phyloP scores from a whole-genome alignment of 2,888 invertebrate species.

The Dendrolimus pini region DNA sequence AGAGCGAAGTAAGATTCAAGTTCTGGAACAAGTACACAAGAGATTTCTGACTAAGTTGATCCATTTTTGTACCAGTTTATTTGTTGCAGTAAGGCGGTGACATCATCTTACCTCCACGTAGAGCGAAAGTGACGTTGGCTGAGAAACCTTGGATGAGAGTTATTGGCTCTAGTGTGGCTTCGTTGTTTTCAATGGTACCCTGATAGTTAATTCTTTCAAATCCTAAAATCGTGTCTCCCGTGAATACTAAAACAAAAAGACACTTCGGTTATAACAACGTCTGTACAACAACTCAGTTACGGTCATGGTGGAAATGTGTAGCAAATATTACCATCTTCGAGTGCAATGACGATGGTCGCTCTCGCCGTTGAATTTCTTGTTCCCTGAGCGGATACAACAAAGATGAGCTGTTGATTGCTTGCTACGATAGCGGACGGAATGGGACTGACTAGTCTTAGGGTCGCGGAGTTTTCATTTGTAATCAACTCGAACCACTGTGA shows the following conservation, averaged over 20 bases:
- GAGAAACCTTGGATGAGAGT: constrained; percentile 10
- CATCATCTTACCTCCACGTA: not conserved
- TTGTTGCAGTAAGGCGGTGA: not conserved
- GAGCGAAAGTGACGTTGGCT: not conserved
- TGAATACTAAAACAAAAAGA: constrained; percentile 9
- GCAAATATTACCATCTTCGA: not conserved
- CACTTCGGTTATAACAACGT: no score
- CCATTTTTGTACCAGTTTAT: not conserved
- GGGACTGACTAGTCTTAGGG: not conserved
- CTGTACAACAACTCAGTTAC: no score
- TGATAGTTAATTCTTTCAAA: constrained; percentile 18
- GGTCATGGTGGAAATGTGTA: no score
- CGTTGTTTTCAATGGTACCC: constrained; percentile 12
- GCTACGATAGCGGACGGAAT: not conserved
- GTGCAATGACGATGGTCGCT: not conserved
- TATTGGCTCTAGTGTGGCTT: constrained; percentile 10
- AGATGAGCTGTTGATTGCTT: not conserved
- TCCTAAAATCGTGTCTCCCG: constrained; percentile 11
- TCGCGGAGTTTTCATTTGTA: not conserved
- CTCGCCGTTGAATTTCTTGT: constrained; percentile 2
- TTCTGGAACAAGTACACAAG: not conserved
- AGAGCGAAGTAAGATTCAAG: not conserved
- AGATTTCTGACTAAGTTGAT: not conserved
- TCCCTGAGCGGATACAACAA: constrained; percentile 1
- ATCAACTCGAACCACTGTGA: not conserved